Evolutionary conservation across 2,113 vertebrate species (phyloP), one percentile per base, ranked within the genome.

Genomic region (Cynoglossus semilaevis): DNA sequence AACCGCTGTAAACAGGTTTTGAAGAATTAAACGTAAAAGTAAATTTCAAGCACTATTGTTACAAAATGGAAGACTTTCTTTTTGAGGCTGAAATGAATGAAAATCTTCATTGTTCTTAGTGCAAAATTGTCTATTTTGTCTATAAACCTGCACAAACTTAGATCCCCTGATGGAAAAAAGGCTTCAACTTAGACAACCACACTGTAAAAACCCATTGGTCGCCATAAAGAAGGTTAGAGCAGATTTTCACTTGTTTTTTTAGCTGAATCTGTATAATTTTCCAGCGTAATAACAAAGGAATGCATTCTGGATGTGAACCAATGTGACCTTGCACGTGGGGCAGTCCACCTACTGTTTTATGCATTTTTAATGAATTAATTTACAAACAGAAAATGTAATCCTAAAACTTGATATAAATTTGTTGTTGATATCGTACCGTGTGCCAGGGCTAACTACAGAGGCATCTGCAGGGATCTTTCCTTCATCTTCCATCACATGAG

Each of bases 341-440:
- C 22, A 0, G 15, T 48, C n/a, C 19, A 15, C 22, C 15, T 12
- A 37, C 18, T 36, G n/a, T 13, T 12, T 17, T 12, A 14, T 71
- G 16, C 45, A 44, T 63, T 38, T 60, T 44, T 51, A 63, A 55
- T 63, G 51, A 58, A 67, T 48, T 13, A 57, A 65, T 65, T 58
- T n/a, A n/a, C 47, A 51, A 58, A 64, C 14, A 38, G 38, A 41
- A 41, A 13, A 41, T 15, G 61, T 54, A 15, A 56, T 50, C 43
- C 59, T 7, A 61, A 66, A 67, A 55, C 50, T 47, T 59, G 22
- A 61, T 10, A 74, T 35, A 15, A 45, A 77, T 81, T n/a, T 70
- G 48, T 79, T 75, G 73, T 79, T 41, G 67, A 70, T 75, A 70
- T 74, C 43, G 46, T 49, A 16, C 63, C 51, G 29, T 15, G 50